Conservation (phyloP, 1,140 invertebrate genomes). For the Philopotamus ludificatus region DNA sequence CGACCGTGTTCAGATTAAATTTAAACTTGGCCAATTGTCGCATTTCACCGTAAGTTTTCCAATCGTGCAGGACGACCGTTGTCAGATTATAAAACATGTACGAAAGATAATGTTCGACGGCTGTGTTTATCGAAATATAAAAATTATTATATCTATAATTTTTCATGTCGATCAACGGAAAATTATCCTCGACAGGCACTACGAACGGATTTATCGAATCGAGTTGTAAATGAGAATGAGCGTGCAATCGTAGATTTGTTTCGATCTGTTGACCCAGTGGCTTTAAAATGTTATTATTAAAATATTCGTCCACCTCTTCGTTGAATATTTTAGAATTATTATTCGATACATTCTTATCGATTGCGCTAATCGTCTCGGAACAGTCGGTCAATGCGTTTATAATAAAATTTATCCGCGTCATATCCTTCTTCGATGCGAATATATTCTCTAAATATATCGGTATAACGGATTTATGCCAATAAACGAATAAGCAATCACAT, state of each 20-base stretch:
- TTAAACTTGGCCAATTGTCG: conserved; percentile 86
- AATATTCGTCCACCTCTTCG: conserved; percentile 45
- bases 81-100: conserved; percentile 97
- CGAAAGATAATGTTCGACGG: conserved; percentile 90
- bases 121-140: conserved; percentile 53
- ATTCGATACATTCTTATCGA: conserved; percentile 46
- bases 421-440: conserved; percentile 63
- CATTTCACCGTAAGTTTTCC: conserved; percentile 97
- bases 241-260: conserved; percentile 85
- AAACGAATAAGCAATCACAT: conserved; percentile 76
- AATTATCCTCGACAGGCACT: conserved; percentile 51
- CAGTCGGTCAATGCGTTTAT: conserved; percentile 66
- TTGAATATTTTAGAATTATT: conserved; percentile 46
- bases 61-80: conserved; percentile 95
- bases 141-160: conserved; percentile 52
- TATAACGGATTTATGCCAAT: conserved; percentile 78
- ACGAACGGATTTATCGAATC: conserved; percentile 76
- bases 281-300: conserved; percentile 61
- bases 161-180: conserved; percentile 57
- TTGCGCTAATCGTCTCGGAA: conserved; percentile 45
- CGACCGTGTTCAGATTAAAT: conserved; percentile 76
- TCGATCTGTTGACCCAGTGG: conserved; percentile 85
- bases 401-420: conserved; percentile 66
- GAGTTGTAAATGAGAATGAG: conserved; percentile 86
- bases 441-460: conserved; percentile 74